Percentiles rank a stretch among this genome's conserved stretches.
These are phyloP conservation scores for Galerucella calmariensis DNA, from an alignment of 2,888 invertebrate genomes.

Conservation along the genomic window DNA sequence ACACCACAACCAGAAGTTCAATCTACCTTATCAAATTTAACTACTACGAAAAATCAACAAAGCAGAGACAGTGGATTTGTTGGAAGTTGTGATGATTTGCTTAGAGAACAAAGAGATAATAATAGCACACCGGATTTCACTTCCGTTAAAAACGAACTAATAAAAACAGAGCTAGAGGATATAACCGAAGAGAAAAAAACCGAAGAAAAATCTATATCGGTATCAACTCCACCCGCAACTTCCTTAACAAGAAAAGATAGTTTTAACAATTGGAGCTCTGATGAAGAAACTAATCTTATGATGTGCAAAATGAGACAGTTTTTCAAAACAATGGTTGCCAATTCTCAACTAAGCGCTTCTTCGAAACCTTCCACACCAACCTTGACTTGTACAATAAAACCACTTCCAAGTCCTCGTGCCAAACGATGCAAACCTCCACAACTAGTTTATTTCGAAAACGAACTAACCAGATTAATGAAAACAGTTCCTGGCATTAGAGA, in stretches of 20 bases:
- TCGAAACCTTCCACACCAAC: slow-evolving; percentile 68
- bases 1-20: slow-evolving; percentile 75
- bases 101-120: slow-evolving; percentile 73
- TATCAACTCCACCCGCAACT: slow-evolving; percentile 67
- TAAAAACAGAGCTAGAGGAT: slow-evolving; percentile 68
- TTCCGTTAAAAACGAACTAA: slow-evolving; percentile 54
- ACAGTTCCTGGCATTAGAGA: slow-evolving; percentile 92
- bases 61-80: slow-evolving; percentile 90
- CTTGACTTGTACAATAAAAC: slow-evolving; percentile 61
- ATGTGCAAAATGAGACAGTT: slow-evolving; percentile 95
- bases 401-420: slow-evolving; percentile 71
- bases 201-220: slow-evolving; percentile 60
- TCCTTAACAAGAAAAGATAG: slow-evolving; percentile 85
- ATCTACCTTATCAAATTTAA: slow-evolving; percentile 68
- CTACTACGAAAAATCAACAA: slow-evolving; percentile 79
- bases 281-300: slow-evolving; percentile 94
- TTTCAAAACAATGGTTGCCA: slow-evolving; percentile 90
- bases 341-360: slow-evolving; percentile 63
- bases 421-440: slow-evolving; percentile 84
- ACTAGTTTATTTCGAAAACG: slow-evolving; percentile 88
- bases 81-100: slow-evolving; percentile 87
- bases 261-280: slow-evolving; percentile 94
- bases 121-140: slow-evolving; percentile 58
- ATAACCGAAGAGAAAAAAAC: slow-evolving; percentile 71
- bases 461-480: slow-evolving; percentile 90